Percentiles rank a stretch among this genome's conserved stretches.
Conservation (phyloP, 2,113 vertebrate species). For the Boleophthalmus pectinirostris region DNA sequence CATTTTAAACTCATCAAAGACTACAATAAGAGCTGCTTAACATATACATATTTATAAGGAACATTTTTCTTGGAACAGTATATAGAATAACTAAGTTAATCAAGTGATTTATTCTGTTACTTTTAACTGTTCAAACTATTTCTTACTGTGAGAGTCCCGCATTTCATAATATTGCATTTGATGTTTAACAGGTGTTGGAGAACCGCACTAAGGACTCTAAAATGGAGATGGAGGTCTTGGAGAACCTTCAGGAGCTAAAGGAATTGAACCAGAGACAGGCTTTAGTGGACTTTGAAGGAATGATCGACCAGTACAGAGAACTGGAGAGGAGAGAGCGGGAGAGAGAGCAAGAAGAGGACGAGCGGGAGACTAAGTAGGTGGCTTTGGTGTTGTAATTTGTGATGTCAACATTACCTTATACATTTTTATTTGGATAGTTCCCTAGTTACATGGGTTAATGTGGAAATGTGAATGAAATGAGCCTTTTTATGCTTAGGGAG, state of each 20-base stretch:
- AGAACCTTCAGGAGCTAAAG: conserved; percentile 96
- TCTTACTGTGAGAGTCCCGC: too few relatives aligned
- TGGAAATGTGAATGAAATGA: not conserved
- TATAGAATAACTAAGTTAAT: not conserved
- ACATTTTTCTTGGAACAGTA: too few relatives aligned
- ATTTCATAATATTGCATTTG: not conserved
- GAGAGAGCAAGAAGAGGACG: conserved; percentile 87
- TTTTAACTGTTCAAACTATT: too few relatives aligned
- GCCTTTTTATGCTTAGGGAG: conserved; percentile 70
- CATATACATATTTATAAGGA: not conserved
- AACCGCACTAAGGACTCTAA: conserved; percentile 96
- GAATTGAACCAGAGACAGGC: conserved; percentile 97
- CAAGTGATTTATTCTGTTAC: too few relatives aligned
- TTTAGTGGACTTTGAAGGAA: conserved; percentile 90
- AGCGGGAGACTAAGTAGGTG: conserved; percentile 85
- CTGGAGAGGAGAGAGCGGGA: conserved; percentile 77
- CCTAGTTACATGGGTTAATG: too few relatives aligned
- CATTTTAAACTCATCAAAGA: not conserved
- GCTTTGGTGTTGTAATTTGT: too few relatives aligned
- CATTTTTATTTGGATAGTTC: too few relatives aligned
- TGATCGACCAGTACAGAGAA: conserved; percentile 81
- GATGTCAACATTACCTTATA: too few relatives aligned
- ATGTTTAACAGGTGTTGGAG: conserved; percentile 86
- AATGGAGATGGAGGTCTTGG: conserved; percentile 96
- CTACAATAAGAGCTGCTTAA: not conserved